Conservation (phyloP, 2,888 invertebrate species). For the Sceliomorpha sp. region DNA sequence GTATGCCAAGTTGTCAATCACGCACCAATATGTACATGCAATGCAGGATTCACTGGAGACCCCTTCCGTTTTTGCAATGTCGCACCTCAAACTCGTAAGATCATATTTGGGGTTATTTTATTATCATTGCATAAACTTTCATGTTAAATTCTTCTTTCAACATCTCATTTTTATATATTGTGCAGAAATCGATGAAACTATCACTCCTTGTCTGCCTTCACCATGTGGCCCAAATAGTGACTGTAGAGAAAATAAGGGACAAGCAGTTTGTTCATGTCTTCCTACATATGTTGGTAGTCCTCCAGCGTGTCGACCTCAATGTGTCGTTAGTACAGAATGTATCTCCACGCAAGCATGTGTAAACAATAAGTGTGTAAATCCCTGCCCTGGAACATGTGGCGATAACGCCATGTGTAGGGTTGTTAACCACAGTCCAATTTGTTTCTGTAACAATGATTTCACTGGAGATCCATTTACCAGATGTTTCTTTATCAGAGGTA, state of each 20-base stretch:
- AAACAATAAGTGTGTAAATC: slow-evolving; percentile 86
- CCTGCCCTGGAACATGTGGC: slow-evolving; percentile 81
- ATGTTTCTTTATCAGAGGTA: slow-evolving; percentile 79
- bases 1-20: slow-evolving; percentile 85
- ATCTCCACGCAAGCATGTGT: slow-evolving; percentile 87
- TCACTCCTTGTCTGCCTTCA: slow-evolving; percentile 74
- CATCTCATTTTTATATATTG: slow-evolving; percentile 4
- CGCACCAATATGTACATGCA: slow-evolving; percentile 83
- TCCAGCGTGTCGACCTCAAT: slow-evolving; percentile 89
- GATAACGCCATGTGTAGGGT: slow-evolving; percentile 90
- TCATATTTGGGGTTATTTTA: slow-evolving; percentile 81
- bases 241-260: slow-evolving; percentile 87
- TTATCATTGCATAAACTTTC: background rate
- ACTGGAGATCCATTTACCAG: slow-evolving; percentile 87
- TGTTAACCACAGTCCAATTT: slow-evolving; percentile 90
- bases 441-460: slow-evolving; percentile 89
- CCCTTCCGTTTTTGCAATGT: slow-evolving; percentile 83
- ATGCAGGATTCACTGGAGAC: slow-evolving; percentile 77
- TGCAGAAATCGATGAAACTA: slow-evolving; percentile 10
- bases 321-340: slow-evolving; percentile 90
- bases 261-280: slow-evolving; percentile 85
- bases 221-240: slow-evolving; percentile 82
- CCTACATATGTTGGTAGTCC: slow-evolving; percentile 83
- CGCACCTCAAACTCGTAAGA: slow-evolving; percentile 84
- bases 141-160: slow-evolving; percentile 2